Base-by-base conservation (phyloP, 2,113 vertebrate species). In the Pogona vitticeps region DNA sequence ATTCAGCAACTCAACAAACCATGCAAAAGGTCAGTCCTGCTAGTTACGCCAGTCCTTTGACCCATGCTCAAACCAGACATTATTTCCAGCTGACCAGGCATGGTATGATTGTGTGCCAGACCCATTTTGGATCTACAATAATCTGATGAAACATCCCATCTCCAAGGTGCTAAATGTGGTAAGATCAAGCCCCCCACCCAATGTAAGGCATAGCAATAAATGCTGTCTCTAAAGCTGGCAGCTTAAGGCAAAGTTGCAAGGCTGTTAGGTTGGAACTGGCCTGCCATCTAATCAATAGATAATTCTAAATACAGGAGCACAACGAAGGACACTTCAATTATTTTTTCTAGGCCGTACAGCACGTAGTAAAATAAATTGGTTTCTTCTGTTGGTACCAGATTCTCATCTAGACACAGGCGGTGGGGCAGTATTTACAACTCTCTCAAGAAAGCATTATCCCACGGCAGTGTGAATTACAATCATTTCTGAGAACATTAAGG, bases 341-440 rank as follows among this genome's bases (percentile, higher is more conserved):
- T 61, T 59, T 89, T 76, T 81, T 65, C 56, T 91, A 92, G 77
- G 76, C 81, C 72, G 82, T 71, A 23, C 58, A 59, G 20, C 23
- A 86, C 15, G 70, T 31, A 67, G 65, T 88, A 90, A 94, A 84
- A 83, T 63, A 88, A 85, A 88, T 61, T 79, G 13, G 26, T 73
- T 75, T 82, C 20, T 56, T 89, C 77, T 2, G 1, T 76, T 65
- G 1, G 9, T 83, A 89, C 92, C 88, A 91, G 91, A 90, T 92
- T 65, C 80, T 93, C 59, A 90, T 52, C 80, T 79, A 56, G 65
- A 88, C 91, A 88, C 56, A 9, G 83, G 82, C 86, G 80, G 63
- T 76, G 82, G 85, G 80, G 10, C 21, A 89, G 79, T 93, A 95
- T 93, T 94, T 93, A 89, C 77, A 83, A 90, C 82, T 86, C 86